These are phyloP conservation scores for Poecilia wingei DNA, from an alignment of 2,797 vertebrate genomes.

Conservation along the genomic window DNA sequence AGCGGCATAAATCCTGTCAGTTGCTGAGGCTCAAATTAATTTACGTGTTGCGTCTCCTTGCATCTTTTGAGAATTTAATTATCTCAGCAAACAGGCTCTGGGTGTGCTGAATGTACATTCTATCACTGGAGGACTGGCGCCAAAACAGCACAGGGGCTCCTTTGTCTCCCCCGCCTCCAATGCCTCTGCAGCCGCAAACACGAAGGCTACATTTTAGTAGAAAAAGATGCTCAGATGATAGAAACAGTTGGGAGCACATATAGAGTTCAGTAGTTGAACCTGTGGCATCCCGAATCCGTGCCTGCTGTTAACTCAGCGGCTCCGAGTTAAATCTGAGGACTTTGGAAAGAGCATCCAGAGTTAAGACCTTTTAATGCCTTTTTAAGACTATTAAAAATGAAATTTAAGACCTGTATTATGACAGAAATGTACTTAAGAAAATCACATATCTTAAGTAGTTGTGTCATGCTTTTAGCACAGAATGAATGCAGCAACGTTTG, in stretches of 20 bases:
- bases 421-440: background rate
- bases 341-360: background rate
- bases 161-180: slow-evolving; percentile 6
- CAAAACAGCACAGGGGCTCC: slow-evolving; percentile 40
- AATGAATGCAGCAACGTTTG: too few species aligned
- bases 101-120: slow-evolving; percentile 66
- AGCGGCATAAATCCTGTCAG: slow-evolving; percentile 77
- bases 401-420: background rate
- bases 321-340: background rate
- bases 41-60: slow-evolving; percentile 73
- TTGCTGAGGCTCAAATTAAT: slow-evolving; percentile 74
- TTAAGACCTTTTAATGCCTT: too few species aligned
- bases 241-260: background rate
- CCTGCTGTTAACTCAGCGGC: background rate
- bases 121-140: slow-evolving; percentile 52
- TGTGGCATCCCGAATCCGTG: background rate
- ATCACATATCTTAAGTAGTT: too few species aligned
- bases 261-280: background rate
- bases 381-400: too few species aligned
- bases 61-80: slow-evolving; percentile 82
- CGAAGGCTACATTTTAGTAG: background rate
- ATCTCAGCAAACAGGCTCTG: slow-evolving; percentile 77
- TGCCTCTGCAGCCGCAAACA: slow-evolving; percentile 19
- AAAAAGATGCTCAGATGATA: background rate
- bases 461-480: too few species aligned